Base-by-base conservation (phyloP, 64 coral and sea anemone genomes). In the Actinia tenebrosa region DNA sequence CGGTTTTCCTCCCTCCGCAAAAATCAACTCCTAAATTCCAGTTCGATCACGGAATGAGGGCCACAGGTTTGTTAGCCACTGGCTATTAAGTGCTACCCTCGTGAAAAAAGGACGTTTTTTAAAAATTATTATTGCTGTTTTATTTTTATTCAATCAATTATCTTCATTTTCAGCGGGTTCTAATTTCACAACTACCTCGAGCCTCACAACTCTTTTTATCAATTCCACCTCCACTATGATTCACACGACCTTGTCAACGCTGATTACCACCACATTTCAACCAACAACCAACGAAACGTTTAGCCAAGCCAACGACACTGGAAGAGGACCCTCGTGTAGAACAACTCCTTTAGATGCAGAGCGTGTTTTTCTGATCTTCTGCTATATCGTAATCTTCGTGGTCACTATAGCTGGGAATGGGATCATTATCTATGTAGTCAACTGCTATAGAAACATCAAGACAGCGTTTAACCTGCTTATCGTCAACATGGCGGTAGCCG, bases 391-490 rank as follows among this genome's bases (percentile, higher is more conserved):
- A 0, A 79, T 87, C 19, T 96, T 96, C 53, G 52, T 90, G 54
- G 47, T 93, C 56, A 88, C 94, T 4, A 60, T 91, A 4, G 23
- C 86, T 60, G 94, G 91, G 0, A 96, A 96, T 63, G 87, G 85
- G 2, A 9, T 96, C 9, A 89, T 96, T 9, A 96, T 96, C 43
- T 89, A 88, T 84, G 91, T 96, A 45, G 85, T 96, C 16, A 77
- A 84, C 20, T 80, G 89, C 53, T 90, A 96, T 78, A 91, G 88
- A 52, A 93, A 93, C 60, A 89, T 88, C 25, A 90, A 84, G 53
- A 88, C 91, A 44, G 89, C 94, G 9, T 93, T 96, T 56, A 96
- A 96, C 52, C 84, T 88, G 52, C 88, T 96, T 16, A 93, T 96
- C 47, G 88, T 93, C 23, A 96, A 96, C 53, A 92, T 96, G 91